Evolutionary conservation across 2,113 vertebrate genomes (phyloP).

Genomic region (Heteronetta atricapilla): DNA sequence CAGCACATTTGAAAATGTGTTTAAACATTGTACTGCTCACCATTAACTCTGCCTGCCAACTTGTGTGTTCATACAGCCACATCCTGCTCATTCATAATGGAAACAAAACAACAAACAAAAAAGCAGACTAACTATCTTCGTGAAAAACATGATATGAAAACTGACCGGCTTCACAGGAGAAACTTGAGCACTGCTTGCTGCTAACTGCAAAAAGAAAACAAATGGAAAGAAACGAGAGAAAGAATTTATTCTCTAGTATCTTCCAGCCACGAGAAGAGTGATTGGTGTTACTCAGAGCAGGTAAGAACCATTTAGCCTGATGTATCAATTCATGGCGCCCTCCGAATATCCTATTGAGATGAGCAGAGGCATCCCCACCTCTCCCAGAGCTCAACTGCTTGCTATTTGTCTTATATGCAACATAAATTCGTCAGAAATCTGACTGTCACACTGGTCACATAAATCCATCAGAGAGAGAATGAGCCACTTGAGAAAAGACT

Average conservation of each 20-base stretch:
- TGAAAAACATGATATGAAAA: not conserved
- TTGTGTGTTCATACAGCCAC: not conserved
- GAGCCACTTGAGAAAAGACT: not conserved
- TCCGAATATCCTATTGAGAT: not conserved
- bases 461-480: not conserved
- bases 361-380: not conserved
- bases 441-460: accelerated
- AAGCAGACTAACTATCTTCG: not conserved
- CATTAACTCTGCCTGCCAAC: not conserved
- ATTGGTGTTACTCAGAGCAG: not conserved
- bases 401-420: not conserved
- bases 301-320: not conserved
- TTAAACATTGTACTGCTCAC: not conserved
- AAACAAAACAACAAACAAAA: not conserved
- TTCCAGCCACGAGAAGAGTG: not conserved
- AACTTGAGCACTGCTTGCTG: not conserved
- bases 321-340: not conserved
- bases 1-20: not conserved
- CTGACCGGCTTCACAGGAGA: not conserved
- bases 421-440: constrained; percentile 16
- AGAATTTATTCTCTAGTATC: not conserved
- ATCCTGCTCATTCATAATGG: not conserved
- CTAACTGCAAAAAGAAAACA: not conserved
- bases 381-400: not conserved
- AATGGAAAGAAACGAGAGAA: not conserved